Conservation (phyloP, 2,888 invertebrate species). For the Cylloceria caligata region DNA sequence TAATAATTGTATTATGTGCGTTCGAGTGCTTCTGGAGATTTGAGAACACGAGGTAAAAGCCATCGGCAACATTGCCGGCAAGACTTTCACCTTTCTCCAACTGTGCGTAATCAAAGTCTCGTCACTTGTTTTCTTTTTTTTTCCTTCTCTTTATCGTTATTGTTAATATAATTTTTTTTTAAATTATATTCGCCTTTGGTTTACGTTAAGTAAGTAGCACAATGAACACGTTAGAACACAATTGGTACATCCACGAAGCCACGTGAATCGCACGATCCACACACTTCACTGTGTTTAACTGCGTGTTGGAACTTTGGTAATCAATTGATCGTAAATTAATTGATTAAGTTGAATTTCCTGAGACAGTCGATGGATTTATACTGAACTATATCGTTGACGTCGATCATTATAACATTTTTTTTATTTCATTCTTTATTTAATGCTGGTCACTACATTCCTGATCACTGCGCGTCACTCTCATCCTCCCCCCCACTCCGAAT, state of each 20-base stretch:
- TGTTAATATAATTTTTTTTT: too few species aligned
- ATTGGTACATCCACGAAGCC: not conserved
- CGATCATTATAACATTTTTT: slow-evolving; percentile 3
- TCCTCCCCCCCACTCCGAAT: not conserved
- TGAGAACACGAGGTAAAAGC: slow-evolving; percentile 33
- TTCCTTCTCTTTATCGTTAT: slow-evolving; percentile 1
- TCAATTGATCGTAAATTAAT: not conserved
- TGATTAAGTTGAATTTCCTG: not conserved
- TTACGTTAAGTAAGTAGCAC: not conserved
- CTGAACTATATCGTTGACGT: not conserved
- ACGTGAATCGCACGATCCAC: not conserved
- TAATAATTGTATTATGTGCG: not conserved
- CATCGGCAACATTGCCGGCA: slow-evolving; percentile 41
- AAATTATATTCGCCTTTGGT: not conserved
- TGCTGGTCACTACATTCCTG: not conserved
- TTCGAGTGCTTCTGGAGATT: slow-evolving; percentile 26
- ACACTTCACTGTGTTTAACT: slow-evolving; percentile 1
- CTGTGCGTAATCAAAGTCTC: slow-evolving; percentile 38
- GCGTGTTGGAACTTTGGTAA: not conserved
- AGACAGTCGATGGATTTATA: not conserved
- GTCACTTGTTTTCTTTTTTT: slow-evolving; percentile 46
- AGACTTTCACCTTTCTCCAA: slow-evolving; percentile 65
- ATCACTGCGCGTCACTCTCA: not conserved
- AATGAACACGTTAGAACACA: slow-evolving; percentile 12
- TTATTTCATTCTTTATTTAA: not conserved